Evolutionary conservation across 2,888 invertebrate species (phyloP), one percentile per base, ranked within the genome.

Genomic region (Tryphoninae sp.): DNA sequence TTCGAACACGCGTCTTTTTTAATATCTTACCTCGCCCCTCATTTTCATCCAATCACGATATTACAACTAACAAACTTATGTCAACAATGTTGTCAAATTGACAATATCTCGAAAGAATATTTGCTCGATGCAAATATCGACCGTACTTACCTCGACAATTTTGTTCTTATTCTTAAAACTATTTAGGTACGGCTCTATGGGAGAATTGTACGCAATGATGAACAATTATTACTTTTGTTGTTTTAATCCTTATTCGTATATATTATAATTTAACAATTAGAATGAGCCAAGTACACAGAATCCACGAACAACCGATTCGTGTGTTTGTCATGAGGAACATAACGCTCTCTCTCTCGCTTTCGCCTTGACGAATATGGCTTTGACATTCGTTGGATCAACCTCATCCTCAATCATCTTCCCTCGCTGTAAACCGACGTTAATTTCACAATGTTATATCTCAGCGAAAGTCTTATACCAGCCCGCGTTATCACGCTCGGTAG

Each of bases 261-360:
- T 84, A 74, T 79, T 87, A 86, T 86, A 87, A 86, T 86, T 82
- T 87, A 89, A 88, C 86, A 87, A 79, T 89, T 87, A 88, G 86
- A 87, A 85, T 87, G 88, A 84, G 84, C 81, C 83, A 84, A 87
- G 84, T 87, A 88, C 86, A 86, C 84, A 81, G 85, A 85, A 85
- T 87, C 85, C 83, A 84, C 85, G 85, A 84, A 86, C 81, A 86
- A 86, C 33, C 82, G 81, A 86, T 86, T 84, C 85, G 81, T 84
- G 84, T 81, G 84, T 75, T 79, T 79, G 72, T 76, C 68, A 73
- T 79, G 76, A 81, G 82, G 78, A 82, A 82, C 79, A 82, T 75
- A 82, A 76, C 62, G 79, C 72, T 72, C 72, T 72, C 72, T 51
- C 33, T 40, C 61, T 33, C 45, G 45, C 61, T 49, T 69, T 78